phyloP scores from a whole-genome alignment of 1,140 invertebrate genomes.

The Xylocopa sonorina region DNA sequence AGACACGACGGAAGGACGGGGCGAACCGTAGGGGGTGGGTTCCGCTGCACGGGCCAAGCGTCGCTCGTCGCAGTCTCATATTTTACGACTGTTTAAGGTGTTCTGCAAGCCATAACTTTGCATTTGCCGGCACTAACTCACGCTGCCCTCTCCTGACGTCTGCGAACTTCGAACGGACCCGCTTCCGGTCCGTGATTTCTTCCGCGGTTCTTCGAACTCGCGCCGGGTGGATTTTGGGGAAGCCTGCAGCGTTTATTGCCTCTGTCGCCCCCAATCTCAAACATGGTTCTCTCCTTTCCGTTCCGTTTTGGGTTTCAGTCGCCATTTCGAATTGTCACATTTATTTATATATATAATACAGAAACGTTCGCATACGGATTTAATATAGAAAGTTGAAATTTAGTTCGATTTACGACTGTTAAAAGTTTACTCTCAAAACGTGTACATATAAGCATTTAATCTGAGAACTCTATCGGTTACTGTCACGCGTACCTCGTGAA shows the following conservation, averaged over 20 bases:
- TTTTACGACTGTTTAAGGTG: constrained; percentile 67
- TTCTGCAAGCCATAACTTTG: constrained; percentile 65
- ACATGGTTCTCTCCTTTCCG: too few relatives aligned
- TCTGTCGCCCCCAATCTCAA: neutral
- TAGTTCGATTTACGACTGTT: too few relatives aligned
- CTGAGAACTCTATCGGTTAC: too few relatives aligned
- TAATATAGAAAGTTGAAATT: too few relatives aligned
- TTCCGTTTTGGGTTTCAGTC: neutral
- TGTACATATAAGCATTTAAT: too few relatives aligned
- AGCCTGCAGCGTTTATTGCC: neutral
- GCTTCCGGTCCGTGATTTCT: constrained; percentile 50
- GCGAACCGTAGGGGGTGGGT: neutral
- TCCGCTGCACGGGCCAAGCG: constrained; percentile 25
- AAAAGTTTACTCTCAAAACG: too few relatives aligned
- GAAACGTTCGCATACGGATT: too few relatives aligned
- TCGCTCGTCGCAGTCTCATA: constrained; percentile 62
- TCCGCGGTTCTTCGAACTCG: constrained; percentile 38
- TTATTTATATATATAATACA: too few relatives aligned
- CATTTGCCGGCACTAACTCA: constrained; percentile 60
- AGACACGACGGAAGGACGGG: neutral
- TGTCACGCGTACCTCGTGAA: too few relatives aligned
- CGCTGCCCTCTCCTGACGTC: constrained; percentile 31
- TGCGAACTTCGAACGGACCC: constrained; percentile 28
- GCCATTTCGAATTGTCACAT: rapidly evolving
- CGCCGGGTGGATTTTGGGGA: neutral